Evolutionary conservation across 2,113 vertebrate genomes (phyloP), one percentile per base, ranked within the genome.

Genomic region (Oncorhynchus mykiss): DNA sequence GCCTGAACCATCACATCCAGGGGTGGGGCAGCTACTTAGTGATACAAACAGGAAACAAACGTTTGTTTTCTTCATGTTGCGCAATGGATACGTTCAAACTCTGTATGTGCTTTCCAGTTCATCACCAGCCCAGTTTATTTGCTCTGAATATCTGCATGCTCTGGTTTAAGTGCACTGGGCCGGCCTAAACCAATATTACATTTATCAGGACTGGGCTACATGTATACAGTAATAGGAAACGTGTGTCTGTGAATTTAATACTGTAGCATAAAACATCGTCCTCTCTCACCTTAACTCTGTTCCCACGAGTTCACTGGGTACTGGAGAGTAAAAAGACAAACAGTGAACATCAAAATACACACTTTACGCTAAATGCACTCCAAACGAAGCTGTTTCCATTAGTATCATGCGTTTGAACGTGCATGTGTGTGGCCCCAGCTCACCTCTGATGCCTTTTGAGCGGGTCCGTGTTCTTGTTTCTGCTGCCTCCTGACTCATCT

Each of bases 401-500:
- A 9, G 3, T 24, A 14, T 27, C 18, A 66, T 7, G 5, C 4
- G 60, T 64, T 27, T 8, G 22, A 2, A 6, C 2, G 22, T 64
- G 60, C 7, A 9, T 25, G 22, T 64, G n/a, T 22, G 24, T 64
- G 51, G 60, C 11, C 60, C 24, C n/a, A 25, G 60, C 93, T 94
- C 76, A 99, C 98, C 96, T 93, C 96, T 89, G 84, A 95, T 89
- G 75, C 95, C 93, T 93, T 98, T 98, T 73, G 98, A 99, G 64
- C 98, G 93, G 0, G 96, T 97, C 54, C 97, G 93, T 77, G 96
- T 95, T 90, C 97, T 88, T 88, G 96, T 97, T 48, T 99, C 97
- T 0, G 97, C 94, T 82, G 89, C 92, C 76, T 98, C 97, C 90
- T 96, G 94, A 92, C 94, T 99, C 98, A 99, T 99, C 98, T 99